Evolutionary conservation across 2,113 vertebrate genomes (phyloP).

Genomic region (Canis aureus): DNA sequence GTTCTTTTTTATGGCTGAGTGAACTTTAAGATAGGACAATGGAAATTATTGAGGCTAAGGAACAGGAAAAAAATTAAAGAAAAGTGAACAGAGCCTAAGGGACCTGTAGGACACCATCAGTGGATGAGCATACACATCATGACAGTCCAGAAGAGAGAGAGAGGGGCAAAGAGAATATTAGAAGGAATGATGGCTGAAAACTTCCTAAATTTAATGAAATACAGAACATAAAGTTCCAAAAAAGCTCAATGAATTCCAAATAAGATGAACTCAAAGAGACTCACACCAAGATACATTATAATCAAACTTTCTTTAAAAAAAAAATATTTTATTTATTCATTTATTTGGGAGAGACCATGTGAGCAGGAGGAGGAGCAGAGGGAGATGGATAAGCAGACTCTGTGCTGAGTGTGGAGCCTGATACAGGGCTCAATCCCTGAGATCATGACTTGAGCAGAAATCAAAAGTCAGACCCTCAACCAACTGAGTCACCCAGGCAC

Average conservation of each 20-base stretch:
- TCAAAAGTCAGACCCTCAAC: too few relatives aligned
- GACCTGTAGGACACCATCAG: not conserved
- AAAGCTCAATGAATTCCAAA: not conserved
- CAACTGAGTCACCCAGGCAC: too few relatives aligned
- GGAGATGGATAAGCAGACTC: too few relatives aligned
- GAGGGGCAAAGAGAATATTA: not conserved
- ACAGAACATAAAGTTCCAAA: not conserved
- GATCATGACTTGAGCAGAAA: too few relatives aligned
- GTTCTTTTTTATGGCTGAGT: not conserved
- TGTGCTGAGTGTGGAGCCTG: too few relatives aligned
- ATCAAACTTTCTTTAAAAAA: not conserved
- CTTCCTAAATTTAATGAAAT: not conserved
- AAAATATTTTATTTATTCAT: not conserved
- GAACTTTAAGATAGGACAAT: not conserved
- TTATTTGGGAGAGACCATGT: too few relatives aligned
- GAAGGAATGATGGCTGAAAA: not conserved
- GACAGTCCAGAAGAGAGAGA: not conserved
- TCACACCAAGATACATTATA: not conserved
- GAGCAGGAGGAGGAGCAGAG: too few relatives aligned
- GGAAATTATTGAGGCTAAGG: not conserved
- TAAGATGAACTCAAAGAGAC: not conserved
- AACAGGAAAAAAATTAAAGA: not conserved
- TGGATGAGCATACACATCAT: not conserved
- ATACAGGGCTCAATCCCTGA: too few relatives aligned
- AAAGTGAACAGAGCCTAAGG: not conserved